A percentile compares a stretch with the other conserved stretches of the same genome.
phyloP scores from a whole-genome alignment of 92 coral and sea anemone species.

The Heteractis magnifica region DNA sequence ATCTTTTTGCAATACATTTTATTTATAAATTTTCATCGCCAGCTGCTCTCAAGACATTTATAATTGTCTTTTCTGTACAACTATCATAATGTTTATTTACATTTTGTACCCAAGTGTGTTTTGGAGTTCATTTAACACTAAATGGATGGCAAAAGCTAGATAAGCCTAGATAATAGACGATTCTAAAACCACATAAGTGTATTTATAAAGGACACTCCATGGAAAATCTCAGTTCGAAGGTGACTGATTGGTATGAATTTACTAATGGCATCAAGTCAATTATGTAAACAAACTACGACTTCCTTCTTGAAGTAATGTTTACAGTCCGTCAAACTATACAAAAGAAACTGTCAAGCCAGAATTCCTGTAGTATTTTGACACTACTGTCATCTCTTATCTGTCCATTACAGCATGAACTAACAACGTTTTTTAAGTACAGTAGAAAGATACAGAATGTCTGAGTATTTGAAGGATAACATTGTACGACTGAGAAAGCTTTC shows the following conservation, averaged over 20 bases:
- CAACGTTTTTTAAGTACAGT: neutral
- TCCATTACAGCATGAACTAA: neutral
- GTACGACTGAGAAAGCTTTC: neutral
- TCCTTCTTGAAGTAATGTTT: constrained; percentile 11
- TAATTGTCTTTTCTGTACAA: too few species aligned
- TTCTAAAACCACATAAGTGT: neutral
- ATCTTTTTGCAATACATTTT: too few species aligned
- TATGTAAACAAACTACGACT: constrained; percentile 18
- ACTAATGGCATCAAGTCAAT: constrained; percentile 15
- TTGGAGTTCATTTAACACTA: neutral
- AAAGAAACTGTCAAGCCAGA: constrained; percentile 3
- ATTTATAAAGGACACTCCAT: neutral
- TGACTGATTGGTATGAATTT: constrained; percentile 20
- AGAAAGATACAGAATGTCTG: neutral
- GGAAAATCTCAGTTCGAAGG: neutral
- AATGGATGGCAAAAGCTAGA: neutral
- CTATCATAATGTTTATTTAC: too few species aligned
- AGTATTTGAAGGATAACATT: neutral
- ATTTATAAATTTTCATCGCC: too few species aligned
- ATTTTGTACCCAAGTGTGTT: too few species aligned
- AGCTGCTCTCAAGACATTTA: too few species aligned
- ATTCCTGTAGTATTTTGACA: constrained; percentile 16
- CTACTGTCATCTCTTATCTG: neutral
- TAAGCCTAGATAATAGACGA: neutral
- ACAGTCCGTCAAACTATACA: constrained; percentile 13